Evolutionary conservation across 2,888 invertebrate species (phyloP).

Genomic region (Calephelis perditalis): DNA sequence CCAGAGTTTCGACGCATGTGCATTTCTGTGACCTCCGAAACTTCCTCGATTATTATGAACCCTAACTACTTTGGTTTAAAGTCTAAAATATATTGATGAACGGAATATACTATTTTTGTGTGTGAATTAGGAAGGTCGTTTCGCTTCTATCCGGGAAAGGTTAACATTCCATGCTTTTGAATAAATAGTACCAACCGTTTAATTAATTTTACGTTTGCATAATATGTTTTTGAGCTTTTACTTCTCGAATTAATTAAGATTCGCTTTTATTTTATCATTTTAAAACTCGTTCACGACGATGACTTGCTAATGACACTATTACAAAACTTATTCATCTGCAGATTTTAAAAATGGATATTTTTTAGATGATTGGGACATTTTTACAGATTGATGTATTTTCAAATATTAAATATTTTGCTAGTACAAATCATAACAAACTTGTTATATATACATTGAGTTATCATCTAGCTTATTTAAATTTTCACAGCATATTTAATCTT

Average conservation of each 20-base stretch:
- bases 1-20: conserved; percentile 61
- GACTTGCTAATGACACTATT: not conserved
- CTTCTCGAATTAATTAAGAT: not conserved
- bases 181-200: conserved; percentile 32
- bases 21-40: conserved; percentile 42
- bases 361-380: no score
- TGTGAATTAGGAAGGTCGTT: conserved; percentile 46
- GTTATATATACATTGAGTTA: no score
- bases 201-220: conserved; percentile 29
- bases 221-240: conserved; percentile 17
- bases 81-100: conserved; percentile 27
- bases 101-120: conserved; percentile 18
- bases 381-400: no score
- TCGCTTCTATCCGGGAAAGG: conserved; percentile 52
- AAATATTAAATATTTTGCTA: no score
- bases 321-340: no score
- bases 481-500: no score
- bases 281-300: not conserved
- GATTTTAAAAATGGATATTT: no score
- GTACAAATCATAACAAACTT: no score
- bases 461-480: no score
- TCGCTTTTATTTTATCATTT: not conserved
- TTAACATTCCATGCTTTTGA: conserved; percentile 58
- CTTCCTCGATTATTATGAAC: conserved; percentile 31
- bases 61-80: conserved; percentile 33